These are phyloP conservation scores for Cacoxenus indagator DNA, from an alignment of 2,888 invertebrate species.

Conservation along the genomic window DNA sequence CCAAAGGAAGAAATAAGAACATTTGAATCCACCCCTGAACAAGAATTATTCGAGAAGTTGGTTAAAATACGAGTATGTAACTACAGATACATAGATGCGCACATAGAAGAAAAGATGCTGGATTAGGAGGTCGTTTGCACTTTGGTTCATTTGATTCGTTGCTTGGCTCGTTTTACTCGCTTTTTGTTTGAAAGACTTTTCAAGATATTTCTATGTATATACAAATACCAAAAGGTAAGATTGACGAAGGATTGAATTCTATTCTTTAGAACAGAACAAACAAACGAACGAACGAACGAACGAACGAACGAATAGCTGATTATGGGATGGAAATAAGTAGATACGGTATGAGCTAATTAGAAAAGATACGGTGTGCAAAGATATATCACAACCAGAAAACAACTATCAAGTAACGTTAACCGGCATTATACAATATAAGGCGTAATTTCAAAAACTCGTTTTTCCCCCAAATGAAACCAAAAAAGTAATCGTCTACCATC, in stretches of 20 bases:
- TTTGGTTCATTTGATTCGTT: background rate
- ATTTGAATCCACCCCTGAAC: background rate
- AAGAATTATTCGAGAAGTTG: constrained; percentile 1
- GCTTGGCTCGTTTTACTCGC: background rate
- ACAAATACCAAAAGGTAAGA: background rate
- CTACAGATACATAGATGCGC: background rate
- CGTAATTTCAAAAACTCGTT: background rate
- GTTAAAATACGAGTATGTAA: background rate
- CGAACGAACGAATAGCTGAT: too few relatives aligned
- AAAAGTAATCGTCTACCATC: constrained; percentile 7
- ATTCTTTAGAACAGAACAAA: background rate
- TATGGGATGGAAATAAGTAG: too few relatives aligned
- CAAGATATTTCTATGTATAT: background rate
- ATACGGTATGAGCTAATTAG: too few relatives aligned
- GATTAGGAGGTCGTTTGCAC: constrained; percentile 1
- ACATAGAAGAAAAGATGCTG: constrained; percentile 4
- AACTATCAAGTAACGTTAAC: too few relatives aligned
- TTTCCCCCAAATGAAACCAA: background rate
- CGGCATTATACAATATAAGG: background rate
- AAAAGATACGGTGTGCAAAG: too few relatives aligned
- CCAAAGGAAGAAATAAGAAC: too few relatives aligned
- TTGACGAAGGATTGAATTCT: background rate
- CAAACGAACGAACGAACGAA: too few relatives aligned
- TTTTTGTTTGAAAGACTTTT: constrained; percentile 5
- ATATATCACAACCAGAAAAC: too few relatives aligned